Evolutionary conservation across 2,888 invertebrate genomes (phyloP), one percentile per base, ranked within the genome.

Genomic region (Augiades crinisus): DNA sequence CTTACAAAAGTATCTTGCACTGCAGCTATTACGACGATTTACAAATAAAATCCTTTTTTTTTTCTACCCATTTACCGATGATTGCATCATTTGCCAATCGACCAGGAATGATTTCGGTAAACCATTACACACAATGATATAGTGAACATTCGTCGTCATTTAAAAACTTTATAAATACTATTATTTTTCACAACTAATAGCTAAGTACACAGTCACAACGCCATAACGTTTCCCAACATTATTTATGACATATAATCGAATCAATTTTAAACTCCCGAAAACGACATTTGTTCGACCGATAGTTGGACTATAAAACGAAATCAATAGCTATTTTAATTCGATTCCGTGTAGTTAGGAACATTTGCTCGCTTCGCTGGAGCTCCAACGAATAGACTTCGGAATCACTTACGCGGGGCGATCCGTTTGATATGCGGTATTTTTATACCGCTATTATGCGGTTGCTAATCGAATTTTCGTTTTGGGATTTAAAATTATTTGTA

Each of bases 331-430:
- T 77, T 70, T 69, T 61, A 68, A 81, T 80, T 80, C 75, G 72
- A 82, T 83, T 83, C 76, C 73, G 73, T 80, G 78, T 78, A 75
- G 77, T 73, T 75, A 70, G 64, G 60, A 52, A 45, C 57, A 56
- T 54, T 57, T 57, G 57, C 37, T 50, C 54, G 47, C 17, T 45
- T 36, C 40, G 40, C 13, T 47, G 27, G 33, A 47, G 46, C 19
- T 21, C 16, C 19, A 30, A 38, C 22, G 30, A 44, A 45, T 36
- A 17, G 14, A 38, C 31, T 38, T 68, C 62, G 54, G 43, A 63
- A 72, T 65, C 57, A 67, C 58, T 70, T 68, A 53, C 61, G 59
- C 55, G 55, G 59, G 51, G 47, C 43, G 41, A 16, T 49, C 30
- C 12, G 12, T 3, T 10, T 45, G 33, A 41, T 44, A 31, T 22